Base-by-base conservation (phyloP, 2,888 invertebrate genomes). In the Tromatobia lineatoria region DNA sequence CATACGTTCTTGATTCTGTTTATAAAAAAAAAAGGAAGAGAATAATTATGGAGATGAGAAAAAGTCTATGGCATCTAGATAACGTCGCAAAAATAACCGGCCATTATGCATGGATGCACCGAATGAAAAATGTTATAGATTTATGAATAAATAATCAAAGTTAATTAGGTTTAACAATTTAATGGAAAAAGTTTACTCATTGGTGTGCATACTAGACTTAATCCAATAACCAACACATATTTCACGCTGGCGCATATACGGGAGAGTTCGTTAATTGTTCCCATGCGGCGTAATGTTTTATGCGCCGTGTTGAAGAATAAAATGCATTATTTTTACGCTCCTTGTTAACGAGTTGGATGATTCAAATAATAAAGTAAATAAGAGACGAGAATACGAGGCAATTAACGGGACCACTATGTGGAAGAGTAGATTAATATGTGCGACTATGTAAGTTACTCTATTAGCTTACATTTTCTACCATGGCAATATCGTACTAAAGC, bases 341-440 rank as follows among this genome's bases (percentile, higher is more conserved):
- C 42, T 52, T 42, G 54, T 77, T 77, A 71, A 67, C 34, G 64
- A 67, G 25, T 59, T 15, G 52, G 20, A 77, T 76, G 67, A 67
- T 25, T 38, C 20, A 59, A 47, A 29, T 59, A 71, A 71, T 67
- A 38, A 77, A 66, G 18, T 67, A 70, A 70, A 64, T 74, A 42
- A 47, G 20, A 10, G 18, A 47, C 20, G 6, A 29, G 20, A 13
- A 11, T 23, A 23, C 38, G 15, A 25, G 18, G 34, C 52, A 71
- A 80, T 75, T 83, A 75, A 64, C 47, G 50, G 54, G 15, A 57
- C 67, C 8, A 25, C 54, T 38, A 2, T 59, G 38, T 50, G 11
- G 50, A 18, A 57, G 47, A 23, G 73, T 47, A 47, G 45, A 80
- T 64, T 57, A 66, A 73, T 66, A 34, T 29, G 34, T 66, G 29